phyloP scores from a whole-genome alignment of 1,140 invertebrate genomes.

The Drosophila pallidifrons region DNA sequence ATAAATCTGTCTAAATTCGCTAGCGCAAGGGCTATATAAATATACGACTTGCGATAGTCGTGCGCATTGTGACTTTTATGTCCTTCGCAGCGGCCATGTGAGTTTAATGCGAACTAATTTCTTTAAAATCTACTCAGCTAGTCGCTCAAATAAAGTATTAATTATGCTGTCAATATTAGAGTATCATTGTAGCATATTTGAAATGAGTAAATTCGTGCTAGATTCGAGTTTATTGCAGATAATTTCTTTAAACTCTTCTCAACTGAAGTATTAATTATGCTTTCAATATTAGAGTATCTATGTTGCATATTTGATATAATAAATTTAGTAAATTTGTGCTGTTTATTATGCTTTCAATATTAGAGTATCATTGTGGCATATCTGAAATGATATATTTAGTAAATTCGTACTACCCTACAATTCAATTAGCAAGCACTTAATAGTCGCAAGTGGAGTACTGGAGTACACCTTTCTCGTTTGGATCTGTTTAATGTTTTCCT shows the following conservation, averaged over 20 bases:
- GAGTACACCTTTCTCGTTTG: constrained; percentile 14
- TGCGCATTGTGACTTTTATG: constrained; percentile 66
- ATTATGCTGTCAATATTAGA: not conserved
- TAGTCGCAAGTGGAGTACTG: not conserved
- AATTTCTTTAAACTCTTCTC: too few species aligned
- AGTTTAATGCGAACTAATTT: constrained; percentile 70
- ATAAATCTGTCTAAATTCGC: constrained; percentile 78
- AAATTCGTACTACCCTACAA: not conserved
- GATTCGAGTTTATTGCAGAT: too few species aligned
- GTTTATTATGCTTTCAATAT: not conserved
- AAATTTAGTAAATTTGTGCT: too few species aligned
- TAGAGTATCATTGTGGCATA: not conserved
- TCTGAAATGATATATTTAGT: not conserved
- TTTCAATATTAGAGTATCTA: too few species aligned
- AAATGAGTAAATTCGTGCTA: too few species aligned
- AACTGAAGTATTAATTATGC: too few species aligned
- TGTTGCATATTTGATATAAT: too few species aligned
- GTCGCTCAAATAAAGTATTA: too few species aligned
- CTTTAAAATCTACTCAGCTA: not conserved
- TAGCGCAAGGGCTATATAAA: constrained; percentile 67
- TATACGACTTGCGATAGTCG: constrained; percentile 70
- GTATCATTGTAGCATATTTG: too few species aligned
- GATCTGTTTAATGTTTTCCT: constrained; percentile 31
- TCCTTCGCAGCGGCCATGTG: constrained; percentile 48
- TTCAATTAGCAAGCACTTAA: constrained; percentile 52